These are phyloP conservation scores for Erpobdella octoculata DNA, from an alignment of 2,888 invertebrate species.

Conservation along the genomic window DNA sequence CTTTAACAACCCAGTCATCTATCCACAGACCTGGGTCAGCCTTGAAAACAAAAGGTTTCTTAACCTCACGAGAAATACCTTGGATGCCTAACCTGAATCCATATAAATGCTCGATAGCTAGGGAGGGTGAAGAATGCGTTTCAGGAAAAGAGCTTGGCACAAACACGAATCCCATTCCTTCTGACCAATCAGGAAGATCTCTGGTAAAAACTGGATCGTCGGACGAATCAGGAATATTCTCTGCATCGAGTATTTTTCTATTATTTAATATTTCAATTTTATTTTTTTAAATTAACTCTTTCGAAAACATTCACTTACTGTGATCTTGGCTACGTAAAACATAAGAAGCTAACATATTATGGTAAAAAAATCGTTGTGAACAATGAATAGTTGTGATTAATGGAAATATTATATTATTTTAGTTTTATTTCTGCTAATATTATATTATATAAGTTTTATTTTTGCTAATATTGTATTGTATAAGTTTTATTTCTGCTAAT, in stretches of 20 bases:
- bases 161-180: too few relatives aligned
- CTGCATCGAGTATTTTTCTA: not conserved
- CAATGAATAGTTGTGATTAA: not conserved
- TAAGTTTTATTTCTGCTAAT: not conserved
- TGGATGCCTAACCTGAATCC: too few relatives aligned
- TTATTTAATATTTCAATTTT: not conserved
- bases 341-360: not conserved
- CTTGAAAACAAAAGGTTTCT: not conserved
- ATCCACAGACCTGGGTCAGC: constrained; percentile 1
- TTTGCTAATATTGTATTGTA: not conserved
- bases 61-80: too few relatives aligned
- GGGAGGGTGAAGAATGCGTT: too few relatives aligned
- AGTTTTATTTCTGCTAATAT: not conserved
- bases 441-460: not conserved
- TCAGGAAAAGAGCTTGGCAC: too few relatives aligned
- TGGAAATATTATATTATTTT: not conserved
- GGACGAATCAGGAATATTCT: not conserved
- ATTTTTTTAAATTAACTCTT: not conserved
- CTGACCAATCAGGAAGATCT: not conserved
- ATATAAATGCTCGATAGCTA: too few relatives aligned
- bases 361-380: not conserved
- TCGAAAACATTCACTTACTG: too few relatives aligned
- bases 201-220: not conserved
- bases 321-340: not conserved
- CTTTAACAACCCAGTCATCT: not conserved